Conservation (phyloP, 2,797 vertebrate species). For the Eulemur albifrons region DNA sequence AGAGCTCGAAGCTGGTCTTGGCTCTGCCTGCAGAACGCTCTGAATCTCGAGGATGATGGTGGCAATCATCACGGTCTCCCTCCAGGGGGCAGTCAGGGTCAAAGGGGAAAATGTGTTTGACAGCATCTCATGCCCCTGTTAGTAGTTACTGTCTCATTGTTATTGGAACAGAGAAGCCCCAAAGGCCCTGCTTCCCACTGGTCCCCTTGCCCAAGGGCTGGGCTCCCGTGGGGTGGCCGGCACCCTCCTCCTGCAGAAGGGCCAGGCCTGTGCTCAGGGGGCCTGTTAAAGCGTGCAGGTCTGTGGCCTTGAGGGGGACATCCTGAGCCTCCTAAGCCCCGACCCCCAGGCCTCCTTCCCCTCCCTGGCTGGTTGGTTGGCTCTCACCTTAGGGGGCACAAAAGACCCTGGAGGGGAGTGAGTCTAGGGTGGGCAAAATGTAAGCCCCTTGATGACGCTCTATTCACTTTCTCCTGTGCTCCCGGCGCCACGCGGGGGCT, state of each 20-base stretch:
- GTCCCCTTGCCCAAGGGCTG: neutral
- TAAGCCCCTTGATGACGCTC: fast-evolving
- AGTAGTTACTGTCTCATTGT: neutral
- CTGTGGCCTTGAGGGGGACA: neutral
- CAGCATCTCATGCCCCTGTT: fast-evolving
- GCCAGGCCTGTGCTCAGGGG: neutral
- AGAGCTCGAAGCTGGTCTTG: neutral
- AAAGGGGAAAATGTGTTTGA: neutral
- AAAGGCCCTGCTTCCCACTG: neutral
- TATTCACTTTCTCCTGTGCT: neutral
- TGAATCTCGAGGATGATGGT: neutral
- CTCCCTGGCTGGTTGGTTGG: too few species aligned
- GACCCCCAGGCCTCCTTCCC: neutral
- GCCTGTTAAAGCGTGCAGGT: neutral
- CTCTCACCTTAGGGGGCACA: neutral
- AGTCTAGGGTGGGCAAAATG: too few species aligned
- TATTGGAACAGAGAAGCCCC: neutral
- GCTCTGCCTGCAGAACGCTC: neutral
- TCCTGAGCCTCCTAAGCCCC: neutral
- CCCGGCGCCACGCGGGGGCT: fast-evolving
- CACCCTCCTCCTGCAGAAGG: neutral
- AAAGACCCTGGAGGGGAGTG: neutral
- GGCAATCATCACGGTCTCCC: fast-evolving
- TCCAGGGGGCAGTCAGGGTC: neutral
- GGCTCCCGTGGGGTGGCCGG: neutral